phyloP scores from a whole-genome alignment of 2,113 vertebrate genomes.

The Montifringilla adamsi region DNA sequence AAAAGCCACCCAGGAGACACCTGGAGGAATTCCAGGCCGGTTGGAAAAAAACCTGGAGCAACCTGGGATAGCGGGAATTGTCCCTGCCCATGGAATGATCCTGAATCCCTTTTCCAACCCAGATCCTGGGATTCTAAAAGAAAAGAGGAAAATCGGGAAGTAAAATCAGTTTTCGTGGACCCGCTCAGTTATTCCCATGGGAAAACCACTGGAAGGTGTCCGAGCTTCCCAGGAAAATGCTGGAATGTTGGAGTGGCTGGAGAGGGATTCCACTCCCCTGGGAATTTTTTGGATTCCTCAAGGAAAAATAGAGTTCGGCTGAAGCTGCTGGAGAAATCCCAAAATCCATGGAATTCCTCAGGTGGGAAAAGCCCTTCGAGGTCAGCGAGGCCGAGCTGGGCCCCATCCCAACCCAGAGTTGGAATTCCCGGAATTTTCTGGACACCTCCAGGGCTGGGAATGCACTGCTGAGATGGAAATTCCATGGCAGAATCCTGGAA shows the following conservation, averaged over 20 bases:
- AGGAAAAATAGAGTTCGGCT: accelerated
- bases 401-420: background rate
- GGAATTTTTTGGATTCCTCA: background rate
- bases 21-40: background rate
- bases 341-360: background rate
- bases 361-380: background rate
- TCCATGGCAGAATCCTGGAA: background rate
- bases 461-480: background rate
- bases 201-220: background rate
- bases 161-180: accelerated
- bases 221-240: accelerated
- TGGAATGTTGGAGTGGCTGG: background rate
- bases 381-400: background rate
- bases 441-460: background rate
- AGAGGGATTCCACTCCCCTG: background rate
- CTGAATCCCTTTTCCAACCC: background rate
- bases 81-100: background rate
- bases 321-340: background rate
- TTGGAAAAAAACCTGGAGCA: background rate
- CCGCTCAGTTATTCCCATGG: accelerated
- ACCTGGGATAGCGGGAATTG: background rate
- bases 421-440: background rate
- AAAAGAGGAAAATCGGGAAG: background rate
- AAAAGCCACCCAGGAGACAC: background rate
- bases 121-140: accelerated